Base-by-base conservation (phyloP, 1,140 invertebrate genomes). In the Drosophila seguyi region DNA sequence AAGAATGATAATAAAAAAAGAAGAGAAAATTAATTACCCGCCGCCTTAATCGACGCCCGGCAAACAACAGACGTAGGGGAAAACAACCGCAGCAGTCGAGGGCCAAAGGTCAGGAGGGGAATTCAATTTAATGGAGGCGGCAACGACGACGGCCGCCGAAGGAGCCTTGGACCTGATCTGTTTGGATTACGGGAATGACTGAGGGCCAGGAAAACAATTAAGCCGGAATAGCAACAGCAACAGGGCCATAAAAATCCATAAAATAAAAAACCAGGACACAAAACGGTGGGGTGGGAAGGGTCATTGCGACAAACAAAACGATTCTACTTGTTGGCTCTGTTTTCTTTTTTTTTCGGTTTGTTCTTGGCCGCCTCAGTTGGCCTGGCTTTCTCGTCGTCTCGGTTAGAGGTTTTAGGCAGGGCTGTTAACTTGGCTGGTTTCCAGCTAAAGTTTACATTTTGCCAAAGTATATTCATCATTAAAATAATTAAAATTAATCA, bases 181-280 rank as follows among this genome's bases (percentile, higher is more conserved):
- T 78, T 81, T 81, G 60, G 73, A 65, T 72, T 60, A 75, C 61
- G 53, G 48, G 45, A 75, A 81, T 50, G 68, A 81, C 57, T 45
- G 60, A 59, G 56, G 45, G 27, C 53, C 53, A 20, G 65, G 53
- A 68, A 78, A 47, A 65, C 38, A 47, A 68, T 62, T 55, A 85
- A 81, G 61, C 39, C 48, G 31, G 34, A 67, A 58, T 71, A 84
- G 65, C 67, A 76, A 57, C 77, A 61, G 71, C 62, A 67, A 25
- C 25, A 60, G 66, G 57, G 71, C 75, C 75, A 80, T 88, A 80
- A 87, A 87, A 88, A 69, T 58, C 81, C 75, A 69, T 76, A 75
- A 75, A 75, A 68, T 66, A 29, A 6, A 29, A n/a, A 1, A 48
- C 8, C 10, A 13, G 31, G 25, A 25, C n/a, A 22, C 72, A 39